phyloP scores from a whole-genome alignment of 2,888 invertebrate genomes.

The Elmis aenea region DNA sequence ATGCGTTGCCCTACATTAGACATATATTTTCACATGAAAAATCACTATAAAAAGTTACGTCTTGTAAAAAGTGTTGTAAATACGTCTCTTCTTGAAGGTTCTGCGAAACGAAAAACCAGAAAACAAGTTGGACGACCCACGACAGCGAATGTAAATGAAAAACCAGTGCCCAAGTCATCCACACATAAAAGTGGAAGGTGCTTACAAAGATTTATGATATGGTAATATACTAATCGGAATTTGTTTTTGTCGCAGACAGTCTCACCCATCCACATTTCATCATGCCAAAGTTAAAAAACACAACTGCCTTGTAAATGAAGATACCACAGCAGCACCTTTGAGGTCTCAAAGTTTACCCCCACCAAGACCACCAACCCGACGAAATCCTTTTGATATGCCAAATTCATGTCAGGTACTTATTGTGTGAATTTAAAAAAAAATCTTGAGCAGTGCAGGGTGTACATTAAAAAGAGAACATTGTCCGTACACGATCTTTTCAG shows the following conservation, averaged over 20 bases:
- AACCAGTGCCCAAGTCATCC: background rate
- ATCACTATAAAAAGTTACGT: constrained; percentile 44
- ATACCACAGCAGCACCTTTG: background rate
- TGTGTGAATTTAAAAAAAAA: background rate
- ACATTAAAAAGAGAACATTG: too few species aligned
- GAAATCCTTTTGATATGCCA: constrained; percentile 19
- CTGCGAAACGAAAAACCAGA: constrained; percentile 16
- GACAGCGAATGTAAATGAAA: background rate
- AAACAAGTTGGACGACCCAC: constrained; percentile 11
- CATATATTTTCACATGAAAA: constrained; percentile 45
- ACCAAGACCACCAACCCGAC: constrained; percentile 21
- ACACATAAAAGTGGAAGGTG: background rate
- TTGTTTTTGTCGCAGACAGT: too few species aligned
- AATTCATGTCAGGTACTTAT: background rate
- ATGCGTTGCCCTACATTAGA: constrained; percentile 27
- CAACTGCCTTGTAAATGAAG: background rate
- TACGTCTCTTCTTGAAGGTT: constrained; percentile 38
- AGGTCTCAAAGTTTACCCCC: constrained; percentile 18
- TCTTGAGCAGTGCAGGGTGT: too few species aligned
- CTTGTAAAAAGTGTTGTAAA: constrained; percentile 42
- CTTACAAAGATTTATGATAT: too few species aligned
- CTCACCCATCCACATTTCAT: too few species aligned
- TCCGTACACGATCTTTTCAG: too few species aligned
- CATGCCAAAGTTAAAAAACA: background rate
- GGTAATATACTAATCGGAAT: too few species aligned